Evolutionary conservation across 2,888 invertebrate genomes (phyloP).

Genomic region (Omphaloscelis lunosa): DNA sequence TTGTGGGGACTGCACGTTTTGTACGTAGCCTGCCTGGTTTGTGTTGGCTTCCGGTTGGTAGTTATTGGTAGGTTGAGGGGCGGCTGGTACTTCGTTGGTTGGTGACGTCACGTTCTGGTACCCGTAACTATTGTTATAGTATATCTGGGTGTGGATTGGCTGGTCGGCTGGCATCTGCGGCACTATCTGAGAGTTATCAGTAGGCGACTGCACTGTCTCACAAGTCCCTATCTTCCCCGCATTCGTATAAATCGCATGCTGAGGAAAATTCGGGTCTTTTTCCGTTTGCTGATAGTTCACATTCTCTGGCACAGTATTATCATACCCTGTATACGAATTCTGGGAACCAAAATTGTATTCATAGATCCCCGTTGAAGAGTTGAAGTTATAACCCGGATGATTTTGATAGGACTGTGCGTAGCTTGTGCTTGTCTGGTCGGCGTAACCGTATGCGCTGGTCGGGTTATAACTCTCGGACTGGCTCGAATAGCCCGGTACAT

Average conservation of each 20-base stretch:
- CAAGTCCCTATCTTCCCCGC: conserved; percentile 87
- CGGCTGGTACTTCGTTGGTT: conserved; percentile 73
- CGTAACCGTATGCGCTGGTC: conserved; percentile 68
- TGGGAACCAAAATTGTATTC: conserved; percentile 92
- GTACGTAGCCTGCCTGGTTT: conserved; percentile 32
- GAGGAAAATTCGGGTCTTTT: conserved; percentile 78
- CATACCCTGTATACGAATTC: conserved; percentile 77
- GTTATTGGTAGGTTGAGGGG: conserved; percentile 75
- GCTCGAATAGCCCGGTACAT: conserved; percentile 47
- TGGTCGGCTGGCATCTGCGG: conserved; percentile 64
- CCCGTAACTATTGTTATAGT: conserved; percentile 89
- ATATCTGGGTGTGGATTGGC: conserved; percentile 75
- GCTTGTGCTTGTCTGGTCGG: conserved; percentile 72
- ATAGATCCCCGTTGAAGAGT: conserved; percentile 89
- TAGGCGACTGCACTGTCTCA: conserved; percentile 87
- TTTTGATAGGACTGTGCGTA: conserved; percentile 84
- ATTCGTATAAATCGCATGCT: conserved; percentile 85
- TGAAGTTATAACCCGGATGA: conserved; percentile 92
- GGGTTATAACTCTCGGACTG: conserved; percentile 72
- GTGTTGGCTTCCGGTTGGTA: conserved; percentile 72
- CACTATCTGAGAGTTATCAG: conserved; percentile 77
- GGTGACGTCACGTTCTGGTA: conserved; percentile 79
- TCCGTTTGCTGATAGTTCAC: conserved; percentile 71
- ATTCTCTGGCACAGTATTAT: conserved; percentile 70
- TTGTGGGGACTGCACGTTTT: conserved; percentile 83